phyloP scores from a whole-genome alignment of 2,888 invertebrate species.

The Diadegma fenestrale region DNA sequence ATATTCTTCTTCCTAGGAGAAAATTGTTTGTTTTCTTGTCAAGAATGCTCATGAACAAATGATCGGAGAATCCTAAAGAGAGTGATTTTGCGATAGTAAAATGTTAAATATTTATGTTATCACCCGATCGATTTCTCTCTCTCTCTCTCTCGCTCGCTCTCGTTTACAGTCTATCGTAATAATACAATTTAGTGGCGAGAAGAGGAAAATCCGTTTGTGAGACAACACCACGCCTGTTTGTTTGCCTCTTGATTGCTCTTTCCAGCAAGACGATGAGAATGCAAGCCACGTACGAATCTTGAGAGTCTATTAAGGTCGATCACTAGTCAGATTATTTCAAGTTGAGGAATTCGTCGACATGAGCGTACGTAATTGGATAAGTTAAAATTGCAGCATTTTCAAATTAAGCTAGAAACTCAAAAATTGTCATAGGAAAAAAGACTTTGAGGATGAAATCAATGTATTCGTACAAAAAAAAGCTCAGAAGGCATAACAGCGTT shows the following conservation, averaged over 20 bases:
- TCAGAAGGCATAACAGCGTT: not conserved
- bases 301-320: not conserved
- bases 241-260: slow-evolving; percentile 23
- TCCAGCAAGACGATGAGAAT: slow-evolving; percentile 2
- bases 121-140: not conserved
- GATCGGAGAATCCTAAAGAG: no score
- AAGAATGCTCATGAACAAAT: no score
- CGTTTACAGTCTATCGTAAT: not conserved
- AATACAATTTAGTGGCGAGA: slow-evolving; percentile 2
- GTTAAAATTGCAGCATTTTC: not conserved
- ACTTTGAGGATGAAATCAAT: not conserved
- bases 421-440: not conserved
- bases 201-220: slow-evolving; percentile 3
- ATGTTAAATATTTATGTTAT: no score
- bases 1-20: no score
- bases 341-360: not conserved
- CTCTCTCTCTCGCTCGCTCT: not conserved
- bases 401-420: not conserved
- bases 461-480: no score
- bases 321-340: not conserved
- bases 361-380: not conserved
- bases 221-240: slow-evolving; percentile 9
- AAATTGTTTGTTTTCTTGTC: no score
- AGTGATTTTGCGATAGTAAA: no score
- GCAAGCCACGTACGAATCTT: not conserved